Evolutionary conservation across 2,888 invertebrate species (phyloP).

Genomic region (Ptychoptera albimana): DNA sequence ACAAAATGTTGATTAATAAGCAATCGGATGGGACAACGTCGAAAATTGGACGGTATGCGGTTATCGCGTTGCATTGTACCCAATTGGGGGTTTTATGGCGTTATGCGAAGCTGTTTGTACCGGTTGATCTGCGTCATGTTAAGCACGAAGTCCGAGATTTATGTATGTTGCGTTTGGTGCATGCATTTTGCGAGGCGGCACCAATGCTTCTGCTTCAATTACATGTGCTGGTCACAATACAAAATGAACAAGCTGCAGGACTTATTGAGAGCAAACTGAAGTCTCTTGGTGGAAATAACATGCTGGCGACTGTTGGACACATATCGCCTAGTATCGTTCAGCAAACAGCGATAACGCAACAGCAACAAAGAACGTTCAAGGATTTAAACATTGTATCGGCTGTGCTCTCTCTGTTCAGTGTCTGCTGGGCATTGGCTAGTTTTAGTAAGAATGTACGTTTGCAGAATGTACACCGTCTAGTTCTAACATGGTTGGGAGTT

Average conservation of each 20-base stretch:
- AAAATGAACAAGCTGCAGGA: conserved; percentile 17
- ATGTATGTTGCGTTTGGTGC: conserved; percentile 64
- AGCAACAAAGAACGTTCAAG: conserved; percentile 38
- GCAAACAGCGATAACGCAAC: conserved; percentile 14
- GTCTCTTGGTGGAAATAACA: conserved; percentile 12
- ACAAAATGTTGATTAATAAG: not conserved
- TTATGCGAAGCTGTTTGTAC: conserved; percentile 71
- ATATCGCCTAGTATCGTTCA: conserved; percentile 10
- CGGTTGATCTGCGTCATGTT: conserved; percentile 63
- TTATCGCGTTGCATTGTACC: conserved; percentile 44
- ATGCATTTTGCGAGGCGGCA: conserved; percentile 77
- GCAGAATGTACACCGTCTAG: conserved; percentile 67
- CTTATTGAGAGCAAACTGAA: conserved; percentile 17
- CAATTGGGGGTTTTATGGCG: conserved; percentile 64
- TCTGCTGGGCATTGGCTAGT: conserved; percentile 82
- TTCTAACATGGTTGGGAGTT: conserved; percentile 69
- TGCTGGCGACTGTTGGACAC: conserved; percentile 8
- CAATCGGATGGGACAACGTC: not conserved
- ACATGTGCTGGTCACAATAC: conserved; percentile 45
- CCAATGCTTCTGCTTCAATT: conserved; percentile 74
- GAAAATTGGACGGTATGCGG: conserved; percentile 20
- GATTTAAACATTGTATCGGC: conserved; percentile 70
- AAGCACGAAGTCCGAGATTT: conserved; percentile 66
- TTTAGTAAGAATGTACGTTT: conserved; percentile 75
- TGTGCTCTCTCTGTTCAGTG: conserved; percentile 63